A percentile compares a stretch with the other conserved stretches of the same genome.
Evolutionary conservation across 2,797 vertebrate genomes (phyloP).

Genomic region (Perodicticus potto): DNA sequence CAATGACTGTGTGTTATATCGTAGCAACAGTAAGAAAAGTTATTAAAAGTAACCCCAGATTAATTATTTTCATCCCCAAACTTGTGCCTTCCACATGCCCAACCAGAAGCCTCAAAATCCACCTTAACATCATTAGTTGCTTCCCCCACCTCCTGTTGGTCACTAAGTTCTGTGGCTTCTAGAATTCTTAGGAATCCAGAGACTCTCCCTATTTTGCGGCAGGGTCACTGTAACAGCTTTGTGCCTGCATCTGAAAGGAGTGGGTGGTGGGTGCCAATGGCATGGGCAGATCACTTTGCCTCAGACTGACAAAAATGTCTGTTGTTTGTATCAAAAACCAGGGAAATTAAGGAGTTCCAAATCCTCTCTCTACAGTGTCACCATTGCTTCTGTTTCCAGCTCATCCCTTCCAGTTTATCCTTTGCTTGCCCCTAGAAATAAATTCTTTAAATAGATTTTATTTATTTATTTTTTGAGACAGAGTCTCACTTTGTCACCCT

Average conservation of each 20-base stretch:
- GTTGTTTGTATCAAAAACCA: background rate
- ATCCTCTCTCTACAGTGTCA: background rate
- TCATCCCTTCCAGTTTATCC: background rate
- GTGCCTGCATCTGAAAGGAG: background rate
- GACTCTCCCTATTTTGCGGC: accelerated
- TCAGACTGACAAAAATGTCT: background rate
- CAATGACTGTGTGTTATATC: background rate
- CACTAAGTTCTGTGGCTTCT: background rate
- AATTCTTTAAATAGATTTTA: background rate
- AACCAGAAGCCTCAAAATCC: background rate
- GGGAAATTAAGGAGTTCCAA: too few relatives aligned
- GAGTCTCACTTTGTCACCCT: too few relatives aligned
- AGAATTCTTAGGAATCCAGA: background rate
- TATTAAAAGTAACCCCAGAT: background rate
- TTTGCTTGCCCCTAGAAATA: background rate
- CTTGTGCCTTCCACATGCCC: background rate
- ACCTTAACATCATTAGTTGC: background rate
- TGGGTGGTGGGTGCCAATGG: background rate
- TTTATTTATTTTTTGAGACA: too few relatives aligned
- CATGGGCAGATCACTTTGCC: background rate
- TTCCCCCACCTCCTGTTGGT: background rate
- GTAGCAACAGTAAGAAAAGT: background rate
- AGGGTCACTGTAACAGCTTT: background rate
- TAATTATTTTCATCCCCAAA: background rate
- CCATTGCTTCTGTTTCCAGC: background rate